Base-by-base conservation (phyloP, 2,888 invertebrate species). In the Bruchidius siliquastri region DNA sequence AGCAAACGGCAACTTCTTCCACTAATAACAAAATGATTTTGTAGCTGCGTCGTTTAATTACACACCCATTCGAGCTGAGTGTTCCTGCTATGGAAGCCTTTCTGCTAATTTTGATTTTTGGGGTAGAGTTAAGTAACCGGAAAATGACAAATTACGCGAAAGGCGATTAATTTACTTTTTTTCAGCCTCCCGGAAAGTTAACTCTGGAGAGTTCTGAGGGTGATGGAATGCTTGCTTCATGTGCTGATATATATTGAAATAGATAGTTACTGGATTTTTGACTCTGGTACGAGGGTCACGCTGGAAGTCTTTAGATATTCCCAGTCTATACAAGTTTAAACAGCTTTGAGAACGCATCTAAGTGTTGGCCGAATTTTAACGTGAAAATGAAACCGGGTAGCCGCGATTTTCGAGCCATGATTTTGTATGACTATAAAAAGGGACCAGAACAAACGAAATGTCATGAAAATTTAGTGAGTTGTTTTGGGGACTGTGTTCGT, bases 1-100 rank as follows among this genome's bases (percentile, higher is more conserved):
- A 49, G 49, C 49, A 49, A 49, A 49, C 49, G 49, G 49, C 49
- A 49, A 49, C 49, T 49, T 71, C 30, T 32, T 71, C 22, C 26
- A 69, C 69, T 69, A 69, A 69, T 69, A 69, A 69, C 69, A 26
- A 69, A 69, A 69, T 69, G 69, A 69, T 69, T 69, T 69, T 69
- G 69, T 69, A 26, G 69, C 22, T 26, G 21, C 69, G 69, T 26
- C n/a, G 26, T 69, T 69, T 26, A 69, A 69, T 69, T 69, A 69
- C 21, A 20, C 69, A 21, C 22, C 22, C 2, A 26, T 22, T 69
- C 26, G 21, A 69, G 69, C 22, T 69, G 21, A 49, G 49, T 69
- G n/a, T 69, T 26, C 22, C 69, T 4, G 22, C 69, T 69, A 26
- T 10, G 69, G 69, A 20, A 20, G 20, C 22, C 20, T 69, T 69